Conservation (phyloP, 2,113 vertebrate species). For the Elgaria multicarinata region DNA sequence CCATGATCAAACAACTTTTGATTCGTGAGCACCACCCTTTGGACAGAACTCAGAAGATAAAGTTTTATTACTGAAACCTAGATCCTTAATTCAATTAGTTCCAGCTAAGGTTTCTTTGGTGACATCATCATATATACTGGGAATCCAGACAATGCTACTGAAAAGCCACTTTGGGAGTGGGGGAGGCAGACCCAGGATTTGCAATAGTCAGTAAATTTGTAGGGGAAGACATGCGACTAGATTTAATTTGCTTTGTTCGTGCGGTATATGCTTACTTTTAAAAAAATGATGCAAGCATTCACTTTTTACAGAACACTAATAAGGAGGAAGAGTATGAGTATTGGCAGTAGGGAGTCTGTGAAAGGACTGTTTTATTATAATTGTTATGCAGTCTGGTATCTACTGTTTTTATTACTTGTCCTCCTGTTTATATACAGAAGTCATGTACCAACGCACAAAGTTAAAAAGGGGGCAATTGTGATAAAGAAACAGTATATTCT, state of each 20-base stretch:
- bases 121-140: conserved; percentile 65
- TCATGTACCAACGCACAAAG: not conserved
- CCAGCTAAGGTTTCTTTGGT: conserved; percentile 64
- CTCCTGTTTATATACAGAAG: conserved; percentile 10
- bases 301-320: not conserved
- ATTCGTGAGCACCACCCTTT: conserved; percentile 63
- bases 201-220: conserved; percentile 42
- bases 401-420: not conserved
- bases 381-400: not conserved
- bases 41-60: conserved; percentile 59
- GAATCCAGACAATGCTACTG: conserved; percentile 67
- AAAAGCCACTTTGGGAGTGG: conserved; percentile 69
- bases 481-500: not conserved
- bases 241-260: conserved; percentile 1
- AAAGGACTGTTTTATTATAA: not conserved
- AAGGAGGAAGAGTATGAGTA: not conserved
- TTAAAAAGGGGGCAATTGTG: not conserved
- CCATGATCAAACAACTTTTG: conserved; percentile 36
- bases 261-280: not conserved
- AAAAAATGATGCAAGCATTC: conserved; percentile 12
- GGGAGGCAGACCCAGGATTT: conserved; percentile 57
- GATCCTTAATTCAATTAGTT: conserved; percentile 73
- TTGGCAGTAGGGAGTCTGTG: not conserved
- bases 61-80: conserved; percentile 56
- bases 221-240: conserved; percentile 24